Percentiles rank a stretch among this genome's conserved stretches.
Conservation (phyloP, 2,888 invertebrate genomes). For the Drosophila sordidula region DNA sequence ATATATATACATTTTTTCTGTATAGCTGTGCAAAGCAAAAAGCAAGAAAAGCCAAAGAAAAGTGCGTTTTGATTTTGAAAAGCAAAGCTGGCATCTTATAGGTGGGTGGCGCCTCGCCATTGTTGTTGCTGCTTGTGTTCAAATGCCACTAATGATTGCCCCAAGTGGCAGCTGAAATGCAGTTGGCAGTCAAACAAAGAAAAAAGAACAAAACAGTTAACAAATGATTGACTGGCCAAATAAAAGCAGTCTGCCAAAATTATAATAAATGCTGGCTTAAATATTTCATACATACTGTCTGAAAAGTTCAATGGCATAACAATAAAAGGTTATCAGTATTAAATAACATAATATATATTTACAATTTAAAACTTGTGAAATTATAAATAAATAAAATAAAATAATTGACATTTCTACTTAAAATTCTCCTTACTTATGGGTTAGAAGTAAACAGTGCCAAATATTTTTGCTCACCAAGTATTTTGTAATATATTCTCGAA, state of each 20-base stretch:
- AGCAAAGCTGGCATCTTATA: slow-evolving; percentile 10
- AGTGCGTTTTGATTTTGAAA: slow-evolving; percentile 38
- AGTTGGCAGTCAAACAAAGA: slow-evolving; percentile 27
- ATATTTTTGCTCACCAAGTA: too few relatives aligned
- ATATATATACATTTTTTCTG: slow-evolving; percentile 9
- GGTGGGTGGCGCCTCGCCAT: slow-evolving; percentile 21
- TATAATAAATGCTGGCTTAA: background rate
- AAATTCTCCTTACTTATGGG: too few relatives aligned
- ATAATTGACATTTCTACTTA: too few relatives aligned
- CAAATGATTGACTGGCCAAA: slow-evolving; percentile 11
- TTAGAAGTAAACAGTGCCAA: too few relatives aligned
- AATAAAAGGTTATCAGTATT: too few relatives aligned
- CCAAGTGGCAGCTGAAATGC: slow-evolving; percentile 42
- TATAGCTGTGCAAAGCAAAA: background rate
- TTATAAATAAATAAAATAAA: too few relatives aligned
- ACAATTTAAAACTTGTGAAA: too few relatives aligned
- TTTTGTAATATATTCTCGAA: too few relatives aligned
- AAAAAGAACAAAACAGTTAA: slow-evolving; percentile 5
- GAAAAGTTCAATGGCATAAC: too few relatives aligned
- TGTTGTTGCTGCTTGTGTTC: slow-evolving; percentile 21
- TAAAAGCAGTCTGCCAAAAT: background rate
- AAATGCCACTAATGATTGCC: slow-evolving; percentile 50
- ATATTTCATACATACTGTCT: too few relatives aligned
- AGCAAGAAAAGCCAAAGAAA: slow-evolving; percentile 18
- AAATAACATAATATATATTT: too few relatives aligned